Percentiles rank a stretch among this genome's conserved stretches.
phyloP scores from a whole-genome alignment of 2,888 invertebrate genomes.

The Melanargia galathea region DNA sequence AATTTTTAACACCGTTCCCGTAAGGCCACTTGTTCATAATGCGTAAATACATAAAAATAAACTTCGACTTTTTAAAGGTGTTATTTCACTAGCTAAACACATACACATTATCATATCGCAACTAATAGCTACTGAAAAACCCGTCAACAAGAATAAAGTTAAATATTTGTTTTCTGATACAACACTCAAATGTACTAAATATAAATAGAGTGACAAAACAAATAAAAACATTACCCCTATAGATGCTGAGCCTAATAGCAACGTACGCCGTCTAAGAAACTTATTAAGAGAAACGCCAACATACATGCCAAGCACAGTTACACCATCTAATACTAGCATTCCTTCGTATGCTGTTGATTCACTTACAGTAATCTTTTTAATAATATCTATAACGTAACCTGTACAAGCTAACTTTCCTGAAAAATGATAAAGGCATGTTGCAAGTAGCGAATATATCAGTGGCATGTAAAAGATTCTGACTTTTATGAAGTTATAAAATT shows the following conservation, averaged over 20 bases:
- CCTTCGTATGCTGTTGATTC: constrained; percentile 41
- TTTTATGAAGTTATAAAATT: constrained; percentile 15
- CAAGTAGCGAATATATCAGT: constrained; percentile 20
- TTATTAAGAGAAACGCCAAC: constrained; percentile 52
- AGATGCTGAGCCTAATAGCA: constrained; percentile 45
- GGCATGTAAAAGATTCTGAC: constrained; percentile 35
- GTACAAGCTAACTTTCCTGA: constrained; percentile 41
- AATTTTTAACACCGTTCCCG: constrained; percentile 44
- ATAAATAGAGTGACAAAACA: constrained; percentile 42
- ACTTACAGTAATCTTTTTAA: constrained; percentile 38
- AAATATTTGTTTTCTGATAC: constrained; percentile 44
- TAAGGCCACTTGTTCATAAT: neutral
- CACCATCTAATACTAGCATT: constrained; percentile 44
- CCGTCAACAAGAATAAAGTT: constrained; percentile 52
- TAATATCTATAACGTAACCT: constrained; percentile 42
- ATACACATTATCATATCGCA: constrained; percentile 52
- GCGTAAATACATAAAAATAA: constrained; percentile 13
- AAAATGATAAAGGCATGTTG: constrained; percentile 32
- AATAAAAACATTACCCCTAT: constrained; percentile 40
- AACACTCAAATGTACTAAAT: constrained; percentile 35
- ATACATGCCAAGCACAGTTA: constrained; percentile 52
- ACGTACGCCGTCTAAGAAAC: constrained; percentile 45
- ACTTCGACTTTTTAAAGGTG: constrained; percentile 24
- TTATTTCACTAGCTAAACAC: constrained; percentile 42
- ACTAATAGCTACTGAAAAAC: constrained; percentile 52